These are phyloP conservation scores for Typhlichthys subterraneus DNA, from an alignment of 2,797 vertebrate species.

Conservation along the genomic window DNA sequence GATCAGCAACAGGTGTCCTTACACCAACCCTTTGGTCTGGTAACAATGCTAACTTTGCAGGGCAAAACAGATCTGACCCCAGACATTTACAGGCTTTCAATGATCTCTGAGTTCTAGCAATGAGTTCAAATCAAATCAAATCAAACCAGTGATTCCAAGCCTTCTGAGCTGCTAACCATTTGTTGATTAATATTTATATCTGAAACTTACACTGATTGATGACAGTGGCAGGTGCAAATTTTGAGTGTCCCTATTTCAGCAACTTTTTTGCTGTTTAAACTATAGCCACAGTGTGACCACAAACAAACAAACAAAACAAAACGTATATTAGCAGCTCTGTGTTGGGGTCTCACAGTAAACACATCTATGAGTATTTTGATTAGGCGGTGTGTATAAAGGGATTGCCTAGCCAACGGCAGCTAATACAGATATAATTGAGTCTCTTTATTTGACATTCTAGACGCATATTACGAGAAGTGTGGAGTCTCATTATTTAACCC, in stretches of 20 bases:
- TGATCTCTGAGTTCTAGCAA: too few relatives aligned
- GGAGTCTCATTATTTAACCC: conserved; percentile 75
- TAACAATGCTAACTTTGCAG: conserved; percentile 39
- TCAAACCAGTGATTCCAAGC: not conserved
- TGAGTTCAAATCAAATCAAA: not conserved
- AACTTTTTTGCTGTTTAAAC: not conserved
- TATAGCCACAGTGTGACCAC: conserved; percentile 22
- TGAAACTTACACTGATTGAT: not conserved
- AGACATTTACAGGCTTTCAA: too few relatives aligned
- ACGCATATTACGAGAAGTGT: conserved; percentile 75
- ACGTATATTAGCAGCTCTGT: not conserved
- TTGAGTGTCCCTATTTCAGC: not conserved
- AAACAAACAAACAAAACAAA: conserved; percentile 27
- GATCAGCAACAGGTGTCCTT: conserved; percentile 61
- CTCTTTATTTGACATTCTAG: conserved; percentile 79
- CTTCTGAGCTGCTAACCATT: too few relatives aligned
- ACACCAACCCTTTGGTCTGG: conserved; percentile 46
- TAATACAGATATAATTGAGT: conserved; percentile 88
- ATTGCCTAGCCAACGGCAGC: conserved; percentile 75
- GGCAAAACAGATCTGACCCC: conserved; percentile 25
- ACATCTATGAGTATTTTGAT: conserved; percentile 68
- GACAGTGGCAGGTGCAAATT: not conserved
- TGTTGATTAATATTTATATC: too few relatives aligned
- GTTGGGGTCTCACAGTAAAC: conserved; percentile 4
- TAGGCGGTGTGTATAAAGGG: conserved; percentile 74